phyloP scores from a whole-genome alignment of 2,888 invertebrate species.

The Ligdia adustata region DNA sequence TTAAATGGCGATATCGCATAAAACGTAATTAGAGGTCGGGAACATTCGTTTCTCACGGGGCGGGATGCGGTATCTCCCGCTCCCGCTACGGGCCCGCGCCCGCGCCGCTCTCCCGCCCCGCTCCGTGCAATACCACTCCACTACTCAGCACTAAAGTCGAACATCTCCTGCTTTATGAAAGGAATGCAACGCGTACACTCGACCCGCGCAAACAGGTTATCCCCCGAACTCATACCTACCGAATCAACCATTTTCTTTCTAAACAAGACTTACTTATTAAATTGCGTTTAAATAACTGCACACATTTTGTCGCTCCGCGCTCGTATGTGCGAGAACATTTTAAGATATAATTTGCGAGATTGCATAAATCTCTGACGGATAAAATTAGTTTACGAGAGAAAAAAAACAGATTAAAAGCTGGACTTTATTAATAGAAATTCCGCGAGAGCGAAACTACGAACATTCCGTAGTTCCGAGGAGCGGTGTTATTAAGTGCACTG shows the following conservation, averaged over 20 bases:
- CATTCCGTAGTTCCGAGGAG: conserved; percentile 50
- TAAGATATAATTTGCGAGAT: conserved; percentile 40
- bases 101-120: not conserved
- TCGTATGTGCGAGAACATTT: conserved; percentile 38
- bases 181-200: conserved; percentile 66
- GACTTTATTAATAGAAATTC: conserved; percentile 71
- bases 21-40: conserved; percentile 81
- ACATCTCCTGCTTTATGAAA: conserved; percentile 56
- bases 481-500: conserved; percentile 78
- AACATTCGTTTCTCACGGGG: conserved; percentile 77
- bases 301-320: conserved; percentile 48
- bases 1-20: conserved; percentile 83
- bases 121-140: conserved; percentile 45
- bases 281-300: conserved; percentile 58
- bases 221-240: conserved; percentile 54
- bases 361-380: conserved; percentile 32
- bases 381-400: conserved; percentile 45
- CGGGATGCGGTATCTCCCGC: conserved; percentile 42
- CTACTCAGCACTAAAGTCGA: conserved; percentile 23
- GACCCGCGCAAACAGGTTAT: conserved; percentile 65
- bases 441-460: conserved; percentile 66
- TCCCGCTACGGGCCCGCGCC: not conserved
- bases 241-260: conserved; percentile 48
- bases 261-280: conserved; percentile 58
- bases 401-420: conserved; percentile 51